Evolutionary conservation across 2,797 vertebrate species (phyloP).

Genomic region (Etheostoma perlongum): DNA sequence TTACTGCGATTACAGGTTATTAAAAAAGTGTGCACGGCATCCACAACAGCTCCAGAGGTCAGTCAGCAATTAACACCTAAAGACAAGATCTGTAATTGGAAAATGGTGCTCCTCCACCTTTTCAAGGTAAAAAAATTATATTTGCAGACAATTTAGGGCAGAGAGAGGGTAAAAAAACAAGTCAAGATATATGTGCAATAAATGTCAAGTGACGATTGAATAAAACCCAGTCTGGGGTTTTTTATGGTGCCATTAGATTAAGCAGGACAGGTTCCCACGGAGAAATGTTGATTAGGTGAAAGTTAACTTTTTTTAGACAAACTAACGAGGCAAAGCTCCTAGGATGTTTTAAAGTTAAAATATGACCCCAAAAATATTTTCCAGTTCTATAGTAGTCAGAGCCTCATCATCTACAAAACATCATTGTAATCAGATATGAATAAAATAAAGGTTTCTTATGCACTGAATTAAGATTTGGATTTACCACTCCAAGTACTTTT

Average conservation of each 20-base stretch:
- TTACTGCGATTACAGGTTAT: constrained; percentile 73
- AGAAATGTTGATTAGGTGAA: constrained; percentile 36
- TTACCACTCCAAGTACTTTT: background rate
- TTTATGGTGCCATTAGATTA: constrained; percentile 3
- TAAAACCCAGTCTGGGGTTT: constrained; percentile 39
- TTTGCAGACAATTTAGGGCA: constrained; percentile 41
- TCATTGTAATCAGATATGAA: background rate
- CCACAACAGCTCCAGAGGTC: constrained; percentile 67
- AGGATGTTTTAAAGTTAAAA: background rate
- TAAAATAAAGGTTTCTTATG: background rate
- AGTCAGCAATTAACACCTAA: constrained; percentile 76
- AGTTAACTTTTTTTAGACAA: constrained; percentile 32
- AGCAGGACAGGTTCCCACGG: constrained; percentile 11
- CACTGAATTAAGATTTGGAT: background rate
- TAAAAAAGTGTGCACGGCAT: constrained; percentile 58
- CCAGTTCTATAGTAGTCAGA: background rate
- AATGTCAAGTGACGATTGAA: constrained; percentile 62
- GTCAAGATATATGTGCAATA: constrained; percentile 59
- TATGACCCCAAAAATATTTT: background rate
- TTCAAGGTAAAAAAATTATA: constrained; percentile 45
- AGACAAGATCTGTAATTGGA: constrained; percentile 79
- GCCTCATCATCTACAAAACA: background rate
- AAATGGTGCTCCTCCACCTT: constrained; percentile 62
- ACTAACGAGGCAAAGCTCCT: constrained; percentile 4
- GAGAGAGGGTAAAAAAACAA: constrained; percentile 20